These are phyloP conservation scores for Theonella swinhoei DNA, from an alignment of 37 sponge, comb jelly and placozoan genomes.

Conservation along the genomic window DNA sequence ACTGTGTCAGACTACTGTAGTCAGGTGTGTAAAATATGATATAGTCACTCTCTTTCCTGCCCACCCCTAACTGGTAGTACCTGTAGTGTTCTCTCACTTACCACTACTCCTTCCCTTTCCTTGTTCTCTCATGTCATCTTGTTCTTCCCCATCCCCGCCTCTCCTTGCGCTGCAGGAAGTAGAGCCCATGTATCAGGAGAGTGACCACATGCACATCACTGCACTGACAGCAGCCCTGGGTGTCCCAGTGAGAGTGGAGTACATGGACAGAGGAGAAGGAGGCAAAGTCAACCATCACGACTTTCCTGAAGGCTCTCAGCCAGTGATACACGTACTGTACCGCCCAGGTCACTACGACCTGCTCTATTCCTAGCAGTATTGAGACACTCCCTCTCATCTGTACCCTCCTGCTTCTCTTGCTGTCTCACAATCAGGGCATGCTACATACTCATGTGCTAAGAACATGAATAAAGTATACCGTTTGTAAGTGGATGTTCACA, in stretches of 20 bases:
- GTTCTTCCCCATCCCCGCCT: no score
- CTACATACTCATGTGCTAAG: no score
- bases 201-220: constrained; percentile 95
- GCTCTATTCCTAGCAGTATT: constrained; percentile 69
- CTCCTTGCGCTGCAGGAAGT: no score
- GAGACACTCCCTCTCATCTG: no score
- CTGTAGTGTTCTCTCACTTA: no score
- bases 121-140: no score
- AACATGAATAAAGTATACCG: no score
- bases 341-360: constrained; percentile 98
- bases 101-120: no score
- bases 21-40: constrained; percentile 48
- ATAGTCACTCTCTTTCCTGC: no score
- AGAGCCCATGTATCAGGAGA: constrained; percentile 93
- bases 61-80: no score
- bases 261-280: constrained; percentile 96
- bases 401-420: no score
- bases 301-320: constrained; percentile 71
- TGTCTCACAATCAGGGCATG: no score
- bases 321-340: constrained; percentile 86
- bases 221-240: constrained; percentile 88
- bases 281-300: constrained; percentile 82
- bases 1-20: constrained; percentile 89
- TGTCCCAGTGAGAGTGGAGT: constrained; percentile 82
- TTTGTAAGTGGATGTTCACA: neutral